Base-by-base conservation (phyloP, 1,140 invertebrate species). In the Penaeus japonicus region DNA sequence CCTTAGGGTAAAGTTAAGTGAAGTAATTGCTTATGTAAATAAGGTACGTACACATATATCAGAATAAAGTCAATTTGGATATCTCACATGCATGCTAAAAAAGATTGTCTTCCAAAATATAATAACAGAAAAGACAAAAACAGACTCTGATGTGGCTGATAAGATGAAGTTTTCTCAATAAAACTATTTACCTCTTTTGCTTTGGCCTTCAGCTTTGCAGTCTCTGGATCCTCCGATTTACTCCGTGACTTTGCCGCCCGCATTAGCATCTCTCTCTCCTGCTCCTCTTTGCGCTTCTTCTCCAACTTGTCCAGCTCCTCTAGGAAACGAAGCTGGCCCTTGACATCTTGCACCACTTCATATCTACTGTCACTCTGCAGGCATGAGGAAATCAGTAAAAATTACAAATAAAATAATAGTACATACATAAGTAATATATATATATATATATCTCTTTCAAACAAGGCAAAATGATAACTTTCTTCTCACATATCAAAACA, bases 171-270 rank as follows among this genome's bases (percentile, higher is more conserved):
- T 39, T 62, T 17, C 18, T 15, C 5, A 5, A 24, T 5, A 54
- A 20, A 15, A 55, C 24, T 5, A 77, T 82, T 65, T 35, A 91
- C 95, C 93, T 96, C 96, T 94, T 96, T 97, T 91, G 97, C 97
- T 94, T 98, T 99, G 70, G 98, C 97, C 94, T 99, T 99, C 86
- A 99, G 93, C 93, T 99, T 99, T 0, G 97, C 96, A 93, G 99
- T 98, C 92, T 99, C 98, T 0, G 98, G 98, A 94, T 99, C 98
- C 94, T 99, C 98, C 35, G 97, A 96, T 94, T 99, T 99, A 75
- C 98, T 97, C 81, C 98, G 94, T 92, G 97, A 98, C 93, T 99
- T 99, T 30, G 98, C 98, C 12, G 97, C 97, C 91, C 97, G 94
- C 85, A 99, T 93, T 24, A 99, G 93, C 92, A 98, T 95, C 92